These are phyloP conservation scores for honey bee (Apis mellifera) DNA, from an alignment of 1,140 invertebrate species.

Conservation along the genomic window DNA sequence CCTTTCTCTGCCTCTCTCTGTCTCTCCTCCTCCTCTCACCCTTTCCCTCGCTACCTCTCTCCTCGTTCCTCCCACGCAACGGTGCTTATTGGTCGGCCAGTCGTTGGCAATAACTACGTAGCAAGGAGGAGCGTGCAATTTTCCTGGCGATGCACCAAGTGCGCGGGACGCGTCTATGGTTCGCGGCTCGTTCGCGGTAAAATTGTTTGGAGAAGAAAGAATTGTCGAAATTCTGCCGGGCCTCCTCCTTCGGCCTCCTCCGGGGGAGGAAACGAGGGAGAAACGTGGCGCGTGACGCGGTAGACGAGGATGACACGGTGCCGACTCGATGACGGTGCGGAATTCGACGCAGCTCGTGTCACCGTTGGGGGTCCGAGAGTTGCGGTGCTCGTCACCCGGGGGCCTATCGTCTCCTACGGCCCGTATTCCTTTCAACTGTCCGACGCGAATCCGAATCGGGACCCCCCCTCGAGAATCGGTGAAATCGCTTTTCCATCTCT, in stretches of 20 bases:
- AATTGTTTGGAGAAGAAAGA: too few relatives aligned
- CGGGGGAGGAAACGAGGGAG: too few relatives aligned
- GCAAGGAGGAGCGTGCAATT: slow-evolving; percentile 58
- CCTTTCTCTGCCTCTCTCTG: slow-evolving; percentile 45
- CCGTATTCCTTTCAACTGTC: slow-evolving; percentile 74
- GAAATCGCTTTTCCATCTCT: slow-evolving; percentile 55
- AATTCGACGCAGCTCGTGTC: slow-evolving; percentile 68
- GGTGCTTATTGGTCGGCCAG: slow-evolving; percentile 51
- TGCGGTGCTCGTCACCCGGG: slow-evolving; percentile 74
- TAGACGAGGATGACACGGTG: slow-evolving; percentile 54
- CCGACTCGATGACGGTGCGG: slow-evolving; percentile 59
- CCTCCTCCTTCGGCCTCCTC: too few relatives aligned
- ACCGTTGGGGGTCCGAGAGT: slow-evolving; percentile 77
- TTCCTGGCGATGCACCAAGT: slow-evolving; percentile 52
- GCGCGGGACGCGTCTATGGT: slow-evolving; percentile 29
- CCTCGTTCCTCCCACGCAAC: slow-evolving; percentile 38
- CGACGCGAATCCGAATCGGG: slow-evolving; percentile 61
- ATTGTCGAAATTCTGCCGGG: too few relatives aligned
- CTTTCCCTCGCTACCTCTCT: slow-evolving; percentile 29
- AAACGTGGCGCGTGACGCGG: slow-evolving; percentile 28
- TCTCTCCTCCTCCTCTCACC: slow-evolving; percentile 13
- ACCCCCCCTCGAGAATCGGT: slow-evolving; percentile 64
- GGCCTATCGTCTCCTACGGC: slow-evolving; percentile 61
- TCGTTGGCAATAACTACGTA: slow-evolving; percentile 55
- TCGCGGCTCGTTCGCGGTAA: slow-evolving; percentile 27